phyloP scores from a whole-genome alignment of 2,113 vertebrate species.

The Paratilapia polleni region DNA sequence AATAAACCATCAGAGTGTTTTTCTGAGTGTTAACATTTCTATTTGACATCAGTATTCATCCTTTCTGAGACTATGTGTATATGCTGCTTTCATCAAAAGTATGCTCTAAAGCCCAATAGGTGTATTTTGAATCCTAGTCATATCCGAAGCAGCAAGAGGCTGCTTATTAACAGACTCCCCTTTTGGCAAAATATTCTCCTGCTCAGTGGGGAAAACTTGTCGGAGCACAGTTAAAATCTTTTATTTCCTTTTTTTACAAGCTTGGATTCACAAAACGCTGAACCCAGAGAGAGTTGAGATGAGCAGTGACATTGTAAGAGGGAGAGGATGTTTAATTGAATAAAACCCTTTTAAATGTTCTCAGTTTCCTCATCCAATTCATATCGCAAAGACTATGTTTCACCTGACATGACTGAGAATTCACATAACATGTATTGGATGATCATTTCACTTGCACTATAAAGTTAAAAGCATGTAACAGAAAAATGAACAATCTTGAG shows the following conservation, averaged over 20 bases:
- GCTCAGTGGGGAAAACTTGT: constrained; percentile 20
- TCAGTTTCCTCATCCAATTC: background rate
- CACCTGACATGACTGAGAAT: background rate
- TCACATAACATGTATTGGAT: background rate
- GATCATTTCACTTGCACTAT: background rate
- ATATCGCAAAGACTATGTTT: background rate
- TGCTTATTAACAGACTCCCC: constrained; percentile 29
- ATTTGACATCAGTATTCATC: constrained; percentile 7
- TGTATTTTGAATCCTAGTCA: constrained; percentile 39
- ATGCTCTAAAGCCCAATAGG: constrained; percentile 38
- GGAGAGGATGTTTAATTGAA: background rate
- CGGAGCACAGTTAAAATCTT: constrained; percentile 12
- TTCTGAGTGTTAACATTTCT: background rate
- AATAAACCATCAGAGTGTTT: background rate
- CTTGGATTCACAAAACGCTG: constrained; percentile 10
- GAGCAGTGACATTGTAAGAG: constrained; percentile 7
- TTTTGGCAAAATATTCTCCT: constrained; percentile 6
- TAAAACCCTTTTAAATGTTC: background rate
- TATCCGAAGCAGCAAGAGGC: constrained; percentile 26
- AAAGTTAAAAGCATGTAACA: background rate
- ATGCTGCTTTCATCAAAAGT: constrained; percentile 22
- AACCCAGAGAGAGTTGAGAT: background rate
- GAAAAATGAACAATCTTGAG: background rate
- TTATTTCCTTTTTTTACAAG: constrained; percentile 33
- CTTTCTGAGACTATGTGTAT: background rate